Evolutionary conservation across 2,888 invertebrate species (phyloP).

Genomic region (Eilema caniola): DNA sequence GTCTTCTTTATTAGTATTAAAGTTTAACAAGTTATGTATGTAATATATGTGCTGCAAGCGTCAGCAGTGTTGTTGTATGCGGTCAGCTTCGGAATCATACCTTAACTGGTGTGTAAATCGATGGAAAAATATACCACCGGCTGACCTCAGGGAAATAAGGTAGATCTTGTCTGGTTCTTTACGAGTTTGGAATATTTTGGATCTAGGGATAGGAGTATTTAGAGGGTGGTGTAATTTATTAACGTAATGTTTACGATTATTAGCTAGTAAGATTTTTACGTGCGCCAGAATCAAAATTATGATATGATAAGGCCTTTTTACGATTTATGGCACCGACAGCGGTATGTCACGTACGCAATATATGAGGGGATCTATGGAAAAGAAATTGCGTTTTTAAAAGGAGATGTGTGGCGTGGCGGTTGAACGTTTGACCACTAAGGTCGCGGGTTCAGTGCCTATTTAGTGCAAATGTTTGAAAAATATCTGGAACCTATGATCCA

Average conservation of each 20-base stretch:
- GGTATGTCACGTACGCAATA: neutral
- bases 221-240: constrained; percentile 13
- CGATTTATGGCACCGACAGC: neutral
- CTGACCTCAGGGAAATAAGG: constrained; percentile 47
- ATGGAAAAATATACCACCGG: constrained; percentile 45
- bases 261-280: neutral
- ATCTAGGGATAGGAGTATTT: constrained; percentile 19
- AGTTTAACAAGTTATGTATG: no score
- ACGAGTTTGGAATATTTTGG: constrained; percentile 41
- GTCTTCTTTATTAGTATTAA: no score
- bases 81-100: no score
- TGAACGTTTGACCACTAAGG: no score
- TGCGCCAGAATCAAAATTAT: neutral
- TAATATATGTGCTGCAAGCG: no score
- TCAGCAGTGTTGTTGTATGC: no score
- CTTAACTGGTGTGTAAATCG: constrained; percentile 43
- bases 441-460: no score
- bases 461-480: no score
- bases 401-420: no score
- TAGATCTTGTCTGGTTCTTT: constrained; percentile 35
- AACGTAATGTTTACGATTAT: constrained; percentile 7
- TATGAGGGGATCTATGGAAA: neutral
- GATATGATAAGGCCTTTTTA: neutral
- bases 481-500: no score
- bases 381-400: no score